These are phyloP conservation scores for Electrona antarctica DNA, from an alignment of 2,113 vertebrate species.

Conservation along the genomic window DNA sequence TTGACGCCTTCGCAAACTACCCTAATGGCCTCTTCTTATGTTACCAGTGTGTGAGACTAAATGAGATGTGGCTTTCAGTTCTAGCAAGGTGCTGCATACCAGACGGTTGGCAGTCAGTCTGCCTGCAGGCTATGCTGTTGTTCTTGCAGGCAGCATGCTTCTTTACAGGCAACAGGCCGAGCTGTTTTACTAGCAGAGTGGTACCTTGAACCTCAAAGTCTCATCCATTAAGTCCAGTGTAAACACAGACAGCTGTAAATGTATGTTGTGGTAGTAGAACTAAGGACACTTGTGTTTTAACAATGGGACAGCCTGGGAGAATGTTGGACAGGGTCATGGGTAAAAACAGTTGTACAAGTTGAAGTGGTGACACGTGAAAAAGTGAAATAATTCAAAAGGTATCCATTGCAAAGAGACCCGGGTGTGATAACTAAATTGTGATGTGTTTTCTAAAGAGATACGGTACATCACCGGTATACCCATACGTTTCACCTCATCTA, in stretches of 20 bases:
- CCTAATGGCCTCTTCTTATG: constrained; percentile 48
- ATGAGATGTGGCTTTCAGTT: constrained; percentile 53
- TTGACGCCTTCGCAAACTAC: constrained; percentile 13
- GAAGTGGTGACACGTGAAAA: background rate
- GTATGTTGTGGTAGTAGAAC: background rate
- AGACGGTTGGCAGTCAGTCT: constrained; percentile 62
- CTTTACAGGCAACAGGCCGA: constrained; percentile 24
- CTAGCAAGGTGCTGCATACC: constrained; percentile 52
- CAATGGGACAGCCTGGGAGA: background rate
- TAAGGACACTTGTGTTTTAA: background rate
- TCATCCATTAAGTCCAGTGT: constrained; percentile 10
- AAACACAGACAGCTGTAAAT: constrained; percentile 39
- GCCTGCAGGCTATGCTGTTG: constrained; percentile 28
- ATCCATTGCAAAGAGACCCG: background rate
- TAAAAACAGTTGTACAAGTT: background rate
- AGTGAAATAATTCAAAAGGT: background rate
- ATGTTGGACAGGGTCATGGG: constrained; percentile 1
- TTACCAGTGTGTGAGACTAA: constrained; percentile 38
- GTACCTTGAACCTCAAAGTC: constrained; percentile 31
- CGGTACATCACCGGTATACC: too few species aligned
- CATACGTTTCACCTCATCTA: too few species aligned
- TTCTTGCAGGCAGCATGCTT: constrained; percentile 17
- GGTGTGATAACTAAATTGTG: background rate
- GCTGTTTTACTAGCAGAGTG: constrained; percentile 17
- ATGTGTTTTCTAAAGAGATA: too few species aligned